A percentile compares a stretch with the other conserved stretches of the same genome.
Conservation (phyloP, 2,113 vertebrate genomes). For the Anser brachyrhynchus region DNA sequence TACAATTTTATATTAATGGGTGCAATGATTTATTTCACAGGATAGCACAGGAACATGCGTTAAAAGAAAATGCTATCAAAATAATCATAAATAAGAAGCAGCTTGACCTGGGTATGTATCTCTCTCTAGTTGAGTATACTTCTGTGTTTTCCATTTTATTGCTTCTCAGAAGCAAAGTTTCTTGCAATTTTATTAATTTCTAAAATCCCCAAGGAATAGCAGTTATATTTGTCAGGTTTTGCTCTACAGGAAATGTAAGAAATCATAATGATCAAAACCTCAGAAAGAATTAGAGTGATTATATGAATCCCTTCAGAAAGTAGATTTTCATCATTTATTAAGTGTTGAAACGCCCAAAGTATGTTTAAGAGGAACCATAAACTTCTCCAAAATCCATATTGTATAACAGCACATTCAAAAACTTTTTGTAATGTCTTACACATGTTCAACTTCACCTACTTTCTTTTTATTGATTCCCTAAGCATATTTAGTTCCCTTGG, state of each 20-base stretch:
- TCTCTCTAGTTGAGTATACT: background rate
- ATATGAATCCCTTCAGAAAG: background rate
- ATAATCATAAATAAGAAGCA: slow-evolving; percentile 84
- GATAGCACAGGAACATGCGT: slow-evolving; percentile 78
- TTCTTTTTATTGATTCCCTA: background rate
- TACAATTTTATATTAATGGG: background rate
- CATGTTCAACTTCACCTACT: background rate
- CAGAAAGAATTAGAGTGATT: background rate
- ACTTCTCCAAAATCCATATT: background rate
- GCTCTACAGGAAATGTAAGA: background rate
- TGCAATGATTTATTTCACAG: slow-evolving; percentile 69
- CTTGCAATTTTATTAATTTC: background rate
- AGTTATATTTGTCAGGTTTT: background rate
- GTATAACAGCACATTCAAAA: background rate
- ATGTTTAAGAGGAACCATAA: background rate
- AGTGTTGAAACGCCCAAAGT: background rate
- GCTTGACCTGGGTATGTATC: slow-evolving; percentile 79
- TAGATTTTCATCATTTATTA: no score
- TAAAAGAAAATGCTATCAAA: slow-evolving; percentile 82
- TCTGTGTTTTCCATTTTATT: background rate
- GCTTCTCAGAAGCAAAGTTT: background rate
- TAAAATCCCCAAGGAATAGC: background rate
- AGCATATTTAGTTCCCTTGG: background rate
- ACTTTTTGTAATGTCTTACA: background rate
- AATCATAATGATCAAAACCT: background rate